Evolutionary conservation across 2,113 vertebrate genomes (phyloP).

Genomic region (Anser cygnoides): DNA sequence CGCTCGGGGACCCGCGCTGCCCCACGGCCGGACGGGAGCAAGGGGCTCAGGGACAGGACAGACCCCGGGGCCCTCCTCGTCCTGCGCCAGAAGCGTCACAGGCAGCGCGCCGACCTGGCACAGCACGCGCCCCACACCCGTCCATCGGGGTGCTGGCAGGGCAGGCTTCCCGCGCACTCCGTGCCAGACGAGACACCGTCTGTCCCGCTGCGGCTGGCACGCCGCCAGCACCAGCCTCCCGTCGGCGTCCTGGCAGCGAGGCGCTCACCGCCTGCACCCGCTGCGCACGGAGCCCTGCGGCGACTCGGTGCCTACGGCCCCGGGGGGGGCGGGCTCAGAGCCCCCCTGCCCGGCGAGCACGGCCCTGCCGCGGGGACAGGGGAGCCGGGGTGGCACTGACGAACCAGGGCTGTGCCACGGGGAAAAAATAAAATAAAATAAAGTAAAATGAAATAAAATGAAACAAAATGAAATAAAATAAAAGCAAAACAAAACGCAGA

Average conservation of each 20-base stretch:
- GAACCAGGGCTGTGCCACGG: neutral
- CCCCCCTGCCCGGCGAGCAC: accelerated
- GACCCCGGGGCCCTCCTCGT: accelerated
- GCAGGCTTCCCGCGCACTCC: accelerated
- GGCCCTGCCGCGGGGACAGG: accelerated
- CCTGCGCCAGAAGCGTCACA: neutral
- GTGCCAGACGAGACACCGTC: neutral
- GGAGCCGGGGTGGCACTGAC: neutral
- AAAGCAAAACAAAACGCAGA: accelerated
- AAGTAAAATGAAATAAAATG: no score
- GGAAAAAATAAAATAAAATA: no score
- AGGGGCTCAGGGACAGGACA: neutral
- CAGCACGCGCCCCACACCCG: accelerated
- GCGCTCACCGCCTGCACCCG: neutral
- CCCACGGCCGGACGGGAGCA: neutral
- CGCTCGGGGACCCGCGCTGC: accelerated
- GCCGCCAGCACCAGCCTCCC: neutral
- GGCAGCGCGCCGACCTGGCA: neutral
- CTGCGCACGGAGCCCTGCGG: neutral
- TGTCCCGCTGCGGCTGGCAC: slow-evolving; percentile 18
- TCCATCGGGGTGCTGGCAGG: neutral
- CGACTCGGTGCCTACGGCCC: neutral
- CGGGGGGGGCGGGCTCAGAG: accelerated
- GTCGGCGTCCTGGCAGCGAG: accelerated
- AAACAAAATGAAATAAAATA: no score